Percentiles rank a stretch among this genome's conserved stretches.
These are phyloP conservation scores for Caradrina kadenii DNA, from an alignment of 2,888 invertebrate species.

Conservation along the genomic window DNA sequence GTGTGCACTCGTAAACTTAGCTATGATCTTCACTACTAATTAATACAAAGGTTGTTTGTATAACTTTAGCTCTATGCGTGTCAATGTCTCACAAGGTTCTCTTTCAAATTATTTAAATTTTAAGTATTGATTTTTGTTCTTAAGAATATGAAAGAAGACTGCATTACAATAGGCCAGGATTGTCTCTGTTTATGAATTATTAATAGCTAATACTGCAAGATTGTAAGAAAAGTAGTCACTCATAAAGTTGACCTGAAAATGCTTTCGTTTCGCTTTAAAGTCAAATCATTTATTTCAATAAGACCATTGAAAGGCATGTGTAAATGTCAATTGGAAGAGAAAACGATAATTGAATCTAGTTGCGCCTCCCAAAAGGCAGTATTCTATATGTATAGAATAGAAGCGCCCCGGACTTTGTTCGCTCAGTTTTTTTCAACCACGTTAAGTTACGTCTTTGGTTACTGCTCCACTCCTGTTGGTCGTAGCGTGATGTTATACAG, in stretches of 20 bases:
- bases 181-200: neutral
- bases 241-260: conserved; percentile 4
- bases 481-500: too few relatives aligned
- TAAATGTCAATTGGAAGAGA: too few relatives aligned
- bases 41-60: conserved; percentile 39
- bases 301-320: too few relatives aligned
- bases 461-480: too few relatives aligned
- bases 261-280: neutral
- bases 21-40: conserved; percentile 33
- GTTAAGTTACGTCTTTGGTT: too few relatives aligned
- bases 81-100: conserved; percentile 30
- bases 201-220: neutral
- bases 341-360: too few relatives aligned
- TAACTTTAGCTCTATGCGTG: conserved; percentile 26
- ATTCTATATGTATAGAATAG: too few relatives aligned
- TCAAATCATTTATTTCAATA: too few relatives aligned
- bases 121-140: neutral
- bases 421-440: too few relatives aligned
- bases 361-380: too few relatives aligned
- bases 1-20: conserved; percentile 52
- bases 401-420: too few relatives aligned
- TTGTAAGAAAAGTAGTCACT: conserved; percentile 4
- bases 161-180: neutral
- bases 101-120: conserved; percentile 6
- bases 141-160: neutral